Percentiles rank a stretch among this genome's conserved stretches.
Evolutionary conservation across 2,113 vertebrate species (phyloP).

Genomic region (Zingel zingel): DNA sequence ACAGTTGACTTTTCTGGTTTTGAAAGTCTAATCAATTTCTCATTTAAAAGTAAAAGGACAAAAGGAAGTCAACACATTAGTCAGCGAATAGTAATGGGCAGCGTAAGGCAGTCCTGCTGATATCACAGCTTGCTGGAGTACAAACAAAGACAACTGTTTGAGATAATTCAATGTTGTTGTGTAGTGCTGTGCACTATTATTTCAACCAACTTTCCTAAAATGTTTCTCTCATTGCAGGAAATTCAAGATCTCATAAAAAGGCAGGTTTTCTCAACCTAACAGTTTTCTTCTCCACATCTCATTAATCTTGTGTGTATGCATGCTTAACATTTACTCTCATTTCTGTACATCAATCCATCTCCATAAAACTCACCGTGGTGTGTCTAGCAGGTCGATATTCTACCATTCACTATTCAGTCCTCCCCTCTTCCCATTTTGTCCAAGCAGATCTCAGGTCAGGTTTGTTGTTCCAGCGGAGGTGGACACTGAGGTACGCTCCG

Average conservation of each 20-base stretch:
- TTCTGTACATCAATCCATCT: not conserved
- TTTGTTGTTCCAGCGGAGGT: constrained; percentile 75
- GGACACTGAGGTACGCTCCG: constrained; percentile 74
- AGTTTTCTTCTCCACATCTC: not conserved
- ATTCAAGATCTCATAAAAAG: constrained; percentile 85
- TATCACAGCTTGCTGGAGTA: not conserved
- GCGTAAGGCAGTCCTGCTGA: not conserved
- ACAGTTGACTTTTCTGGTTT: constrained; percentile 43
- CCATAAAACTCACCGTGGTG: not conserved
- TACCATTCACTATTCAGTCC: constrained; percentile 20
- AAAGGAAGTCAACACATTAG: not conserved
- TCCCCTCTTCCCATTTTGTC: constrained; percentile 3
- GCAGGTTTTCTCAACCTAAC: constrained; percentile 57
- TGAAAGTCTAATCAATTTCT: constrained; percentile 68
- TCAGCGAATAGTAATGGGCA: constrained; percentile 40
- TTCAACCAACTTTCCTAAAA: not conserved
- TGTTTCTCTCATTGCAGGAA: constrained; percentile 76
- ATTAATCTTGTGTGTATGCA: constrained; percentile 7
- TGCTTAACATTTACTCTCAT: not conserved
- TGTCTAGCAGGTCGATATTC: constrained; percentile 2
- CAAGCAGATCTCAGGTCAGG: constrained; percentile 78
- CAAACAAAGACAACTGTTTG: not conserved
- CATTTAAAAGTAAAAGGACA: constrained; percentile 55
- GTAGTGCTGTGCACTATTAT: not conserved
- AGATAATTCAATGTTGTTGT: not conserved